These are phyloP conservation scores for Brachyhypopomus occidentalis DNA, from an alignment of 2,113 vertebrate species.

Conservation along the genomic window DNA sequence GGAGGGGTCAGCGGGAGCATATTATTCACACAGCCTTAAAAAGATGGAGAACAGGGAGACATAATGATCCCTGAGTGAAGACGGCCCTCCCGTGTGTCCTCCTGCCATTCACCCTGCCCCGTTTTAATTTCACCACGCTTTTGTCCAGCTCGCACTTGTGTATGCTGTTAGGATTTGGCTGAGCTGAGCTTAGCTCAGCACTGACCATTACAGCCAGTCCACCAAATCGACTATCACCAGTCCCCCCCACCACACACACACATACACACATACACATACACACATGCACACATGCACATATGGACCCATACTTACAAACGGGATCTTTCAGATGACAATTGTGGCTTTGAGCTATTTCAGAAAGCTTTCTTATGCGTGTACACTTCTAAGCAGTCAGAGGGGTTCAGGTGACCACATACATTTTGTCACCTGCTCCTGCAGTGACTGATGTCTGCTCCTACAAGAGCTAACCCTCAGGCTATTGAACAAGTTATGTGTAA, in stretches of 20 bases:
- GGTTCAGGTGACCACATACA: slow-evolving; percentile 3
- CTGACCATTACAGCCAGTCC: slow-evolving; percentile 55
- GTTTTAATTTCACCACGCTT: slow-evolving; percentile 59
- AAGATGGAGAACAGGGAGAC: slow-evolving; percentile 51
- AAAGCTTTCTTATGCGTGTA: slow-evolving; percentile 14
- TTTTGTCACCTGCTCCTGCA: background rate
- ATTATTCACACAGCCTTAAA: slow-evolving; percentile 64
- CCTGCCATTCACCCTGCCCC: slow-evolving; percentile 63
- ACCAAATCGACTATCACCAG: slow-evolving; percentile 31
- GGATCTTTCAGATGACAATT: slow-evolving; percentile 42
- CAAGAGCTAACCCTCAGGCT: background rate
- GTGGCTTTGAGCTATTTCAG: slow-evolving; percentile 20
- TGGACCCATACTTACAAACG: slow-evolving; percentile 16
- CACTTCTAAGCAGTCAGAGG: background rate
- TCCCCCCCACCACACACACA: slow-evolving; percentile 41
- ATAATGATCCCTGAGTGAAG: slow-evolving; percentile 59
- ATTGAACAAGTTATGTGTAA: background rate
- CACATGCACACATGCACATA: slow-evolving; percentile 34
- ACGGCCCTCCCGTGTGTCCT: slow-evolving; percentile 52
- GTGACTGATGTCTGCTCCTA: background rate
- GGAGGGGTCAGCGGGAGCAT: slow-evolving; percentile 56
- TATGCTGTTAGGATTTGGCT: slow-evolving; percentile 63
- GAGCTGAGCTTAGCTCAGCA: slow-evolving; percentile 72
- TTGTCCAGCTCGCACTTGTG: slow-evolving; percentile 49
- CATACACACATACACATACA: slow-evolving; percentile 58